Percentiles rank a stretch among this genome's conserved stretches.
Conservation (phyloP, 1,140 invertebrate species). For the Mesaphorura yosii region DNA sequence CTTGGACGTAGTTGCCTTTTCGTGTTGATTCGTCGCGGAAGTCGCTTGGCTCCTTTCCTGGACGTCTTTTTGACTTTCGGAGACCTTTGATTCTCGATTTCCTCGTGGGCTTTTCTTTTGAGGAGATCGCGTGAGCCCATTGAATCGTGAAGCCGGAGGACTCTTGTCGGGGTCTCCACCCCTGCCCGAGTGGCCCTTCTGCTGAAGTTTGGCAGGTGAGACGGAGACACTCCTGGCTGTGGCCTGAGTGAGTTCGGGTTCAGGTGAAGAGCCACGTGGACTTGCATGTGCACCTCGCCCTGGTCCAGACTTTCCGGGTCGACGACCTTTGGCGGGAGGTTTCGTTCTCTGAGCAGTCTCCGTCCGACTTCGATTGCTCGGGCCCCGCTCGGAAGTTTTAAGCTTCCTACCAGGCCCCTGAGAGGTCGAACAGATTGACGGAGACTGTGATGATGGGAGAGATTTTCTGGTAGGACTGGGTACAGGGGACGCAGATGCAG, state of each 20-base stretch:
- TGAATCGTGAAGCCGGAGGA: background rate
- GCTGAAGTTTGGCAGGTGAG: slow-evolving; percentile 3
- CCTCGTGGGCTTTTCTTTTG: slow-evolving; percentile 28
- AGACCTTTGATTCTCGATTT: slow-evolving; percentile 27
- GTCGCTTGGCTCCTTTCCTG: background rate
- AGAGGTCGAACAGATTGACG: slow-evolving; percentile 11
- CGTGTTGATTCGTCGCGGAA: background rate
- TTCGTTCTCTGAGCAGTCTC: slow-evolving; percentile 60
- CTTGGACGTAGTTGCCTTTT: slow-evolving; percentile 29
- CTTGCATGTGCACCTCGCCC: slow-evolving; percentile 27
- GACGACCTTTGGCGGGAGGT: slow-evolving; percentile 41
- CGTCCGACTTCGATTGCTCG: slow-evolving; percentile 55
- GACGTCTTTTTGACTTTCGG: slow-evolving; percentile 13
- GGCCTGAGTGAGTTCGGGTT: background rate
- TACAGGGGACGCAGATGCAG: slow-evolving; percentile 31
- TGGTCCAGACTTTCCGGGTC: slow-evolving; percentile 30
- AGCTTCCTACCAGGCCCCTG: slow-evolving; percentile 63
- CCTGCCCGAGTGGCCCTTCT: background rate
- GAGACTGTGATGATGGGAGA: slow-evolving; percentile 4
- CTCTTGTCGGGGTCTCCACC: slow-evolving; percentile 7
- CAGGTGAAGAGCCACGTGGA: slow-evolving; percentile 17
- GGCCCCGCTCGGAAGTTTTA: slow-evolving; percentile 70
- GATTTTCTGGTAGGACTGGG: slow-evolving; percentile 6
- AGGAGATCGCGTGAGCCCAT: background rate
- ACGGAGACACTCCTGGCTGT: background rate